These are phyloP conservation scores for Drosophila mauritiana DNA, from an alignment of 1,140 invertebrate species.

Conservation along the genomic window DNA sequence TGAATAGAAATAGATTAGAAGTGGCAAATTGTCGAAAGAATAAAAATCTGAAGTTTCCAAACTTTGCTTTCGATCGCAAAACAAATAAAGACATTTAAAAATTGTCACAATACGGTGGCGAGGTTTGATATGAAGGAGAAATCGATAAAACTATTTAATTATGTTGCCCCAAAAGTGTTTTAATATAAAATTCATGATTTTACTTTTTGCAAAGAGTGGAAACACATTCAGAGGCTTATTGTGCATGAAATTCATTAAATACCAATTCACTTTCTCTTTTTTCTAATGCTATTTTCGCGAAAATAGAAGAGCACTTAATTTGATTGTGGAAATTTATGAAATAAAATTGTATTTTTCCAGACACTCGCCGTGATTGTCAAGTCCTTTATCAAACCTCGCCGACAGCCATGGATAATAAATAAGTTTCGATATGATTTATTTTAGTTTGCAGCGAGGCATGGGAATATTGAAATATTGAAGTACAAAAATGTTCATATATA, in stretches of 20 bases:
- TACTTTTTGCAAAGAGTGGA: background rate
- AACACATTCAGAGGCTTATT: background rate
- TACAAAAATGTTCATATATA: conserved; percentile 68
- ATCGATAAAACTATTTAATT: background rate
- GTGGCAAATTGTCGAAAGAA: conserved; percentile 31
- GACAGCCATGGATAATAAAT: conserved; percentile 52
- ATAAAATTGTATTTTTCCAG: conserved; percentile 24
- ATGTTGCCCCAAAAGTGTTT: background rate
- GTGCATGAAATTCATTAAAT: background rate
- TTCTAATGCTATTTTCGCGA: background rate
- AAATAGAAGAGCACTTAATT: conserved; percentile 1
- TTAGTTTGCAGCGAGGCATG: conserved; percentile 51
- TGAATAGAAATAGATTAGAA: conserved; percentile 25
- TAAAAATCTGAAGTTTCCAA: conserved; percentile 13
- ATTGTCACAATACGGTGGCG: conserved; percentile 6
- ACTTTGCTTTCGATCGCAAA: conserved; percentile 18
- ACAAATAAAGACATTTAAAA: conserved; percentile 16
- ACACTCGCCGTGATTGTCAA: background rate
- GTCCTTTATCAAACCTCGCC: conserved; percentile 48
- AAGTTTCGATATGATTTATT: conserved; percentile 42
- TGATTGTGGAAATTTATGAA: conserved; percentile 13
- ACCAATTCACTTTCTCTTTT: background rate
- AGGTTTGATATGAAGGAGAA: conserved; percentile 22
- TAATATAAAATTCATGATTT: background rate
- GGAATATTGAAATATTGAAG: conserved; percentile 43